Percentiles rank a stretch among this genome's conserved stretches.
Evolutionary conservation across 2,888 invertebrate genomes (phyloP).

Genomic region (Ornithoptera alexandrae): DNA sequence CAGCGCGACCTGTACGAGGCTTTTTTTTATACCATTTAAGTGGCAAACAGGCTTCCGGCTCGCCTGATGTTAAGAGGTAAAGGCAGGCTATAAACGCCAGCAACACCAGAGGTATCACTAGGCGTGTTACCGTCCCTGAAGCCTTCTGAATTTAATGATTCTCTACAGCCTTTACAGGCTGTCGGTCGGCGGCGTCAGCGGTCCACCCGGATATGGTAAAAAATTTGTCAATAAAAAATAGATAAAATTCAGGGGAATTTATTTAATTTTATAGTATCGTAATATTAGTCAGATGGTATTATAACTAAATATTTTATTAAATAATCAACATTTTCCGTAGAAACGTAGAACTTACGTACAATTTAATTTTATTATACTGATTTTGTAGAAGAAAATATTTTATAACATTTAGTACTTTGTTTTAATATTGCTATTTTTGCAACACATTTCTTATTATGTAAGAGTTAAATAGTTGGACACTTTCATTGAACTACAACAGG

Average conservation of each 20-base stretch:
- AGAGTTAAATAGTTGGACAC: background rate
- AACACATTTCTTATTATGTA: background rate
- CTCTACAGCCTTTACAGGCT: too few species aligned
- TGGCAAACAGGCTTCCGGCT: too few species aligned
- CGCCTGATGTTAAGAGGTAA: too few species aligned
- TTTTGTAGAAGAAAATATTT: background rate
- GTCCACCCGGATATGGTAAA: too few species aligned
- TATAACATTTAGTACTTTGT: background rate
- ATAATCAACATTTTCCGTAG: background rate
- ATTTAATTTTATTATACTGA: background rate
- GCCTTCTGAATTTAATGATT: too few species aligned
- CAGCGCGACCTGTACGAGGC: too few species aligned
- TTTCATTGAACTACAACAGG: constrained; percentile 1
- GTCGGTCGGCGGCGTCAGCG: too few species aligned
- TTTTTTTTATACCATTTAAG: too few species aligned
- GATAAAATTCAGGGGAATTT: background rate
- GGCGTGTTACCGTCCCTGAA: too few species aligned
- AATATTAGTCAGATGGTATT: background rate
- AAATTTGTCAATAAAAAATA: background rate
- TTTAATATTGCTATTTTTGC: background rate
- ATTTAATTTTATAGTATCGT: background rate
- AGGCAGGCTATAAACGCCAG: too few species aligned
- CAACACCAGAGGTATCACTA: too few species aligned
- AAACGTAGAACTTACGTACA: background rate
- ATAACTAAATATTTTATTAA: background rate